Evolutionary conservation across 1,140 invertebrate genomes (phyloP).

Genomic region (Augochlora pura): DNA sequence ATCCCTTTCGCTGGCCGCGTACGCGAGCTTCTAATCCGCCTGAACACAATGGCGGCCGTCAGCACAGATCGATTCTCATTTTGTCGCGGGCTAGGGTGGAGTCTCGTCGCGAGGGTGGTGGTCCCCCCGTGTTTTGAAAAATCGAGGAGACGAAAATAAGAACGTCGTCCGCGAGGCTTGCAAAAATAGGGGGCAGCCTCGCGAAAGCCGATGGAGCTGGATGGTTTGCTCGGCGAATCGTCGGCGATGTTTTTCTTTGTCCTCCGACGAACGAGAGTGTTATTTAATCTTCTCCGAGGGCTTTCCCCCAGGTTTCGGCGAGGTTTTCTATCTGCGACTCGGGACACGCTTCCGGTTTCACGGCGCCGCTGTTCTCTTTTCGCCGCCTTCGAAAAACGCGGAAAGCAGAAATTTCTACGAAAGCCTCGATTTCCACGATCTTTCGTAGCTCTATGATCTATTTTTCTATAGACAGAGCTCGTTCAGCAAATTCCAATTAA

Average conservation of each 20-base stretch:
- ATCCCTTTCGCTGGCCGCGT: conserved; percentile 14
- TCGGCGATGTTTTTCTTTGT: neutral
- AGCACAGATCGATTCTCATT: conserved; percentile 13
- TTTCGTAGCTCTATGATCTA: no score
- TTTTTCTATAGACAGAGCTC: no score
- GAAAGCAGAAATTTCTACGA: no score
- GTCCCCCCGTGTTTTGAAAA: conserved; percentile 1
- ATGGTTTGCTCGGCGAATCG: conserved; percentile 6
- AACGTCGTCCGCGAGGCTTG: conserved; percentile 19
- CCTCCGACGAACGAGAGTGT: neutral
- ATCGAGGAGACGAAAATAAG: conserved; percentile 40
- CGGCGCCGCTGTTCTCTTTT: no score
- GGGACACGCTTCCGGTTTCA: no score
- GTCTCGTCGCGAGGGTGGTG: no score
- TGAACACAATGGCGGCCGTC: conserved; percentile 10
- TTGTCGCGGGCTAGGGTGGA: conserved; percentile 15
- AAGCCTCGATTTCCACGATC: no score
- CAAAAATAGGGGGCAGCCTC: neutral
- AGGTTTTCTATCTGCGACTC: no score
- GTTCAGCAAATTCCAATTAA: no score
- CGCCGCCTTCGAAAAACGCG: no score
- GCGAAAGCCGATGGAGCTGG: conserved; percentile 35
- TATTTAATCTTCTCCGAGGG: neutral
- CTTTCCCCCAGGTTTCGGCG: no score
- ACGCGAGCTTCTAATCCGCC: conserved; percentile 23